Conservation (phyloP, 2,113 vertebrate genomes). For the Aegotheles bennettii region DNA sequence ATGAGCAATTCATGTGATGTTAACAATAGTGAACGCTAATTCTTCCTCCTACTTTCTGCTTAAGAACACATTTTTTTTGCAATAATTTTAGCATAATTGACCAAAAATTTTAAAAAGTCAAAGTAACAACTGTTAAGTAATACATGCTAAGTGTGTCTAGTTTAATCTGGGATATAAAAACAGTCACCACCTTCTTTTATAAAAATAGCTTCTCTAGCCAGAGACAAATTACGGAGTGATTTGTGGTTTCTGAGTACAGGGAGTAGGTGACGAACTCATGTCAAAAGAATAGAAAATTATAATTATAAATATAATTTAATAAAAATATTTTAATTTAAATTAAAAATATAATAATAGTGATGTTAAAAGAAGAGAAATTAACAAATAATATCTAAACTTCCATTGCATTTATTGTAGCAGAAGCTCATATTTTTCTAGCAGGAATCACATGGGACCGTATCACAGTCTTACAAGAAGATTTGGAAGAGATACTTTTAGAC, state of each 20-base stretch:
- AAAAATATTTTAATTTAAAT: neutral
- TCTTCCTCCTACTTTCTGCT: neutral
- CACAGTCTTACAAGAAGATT: neutral
- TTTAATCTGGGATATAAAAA: neutral
- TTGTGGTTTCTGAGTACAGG: neutral
- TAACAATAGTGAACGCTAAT: neutral
- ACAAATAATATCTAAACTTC: neutral
- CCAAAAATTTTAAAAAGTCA: neutral
- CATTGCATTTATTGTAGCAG: neutral
- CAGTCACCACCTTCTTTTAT: neutral
- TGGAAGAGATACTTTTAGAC: neutral
- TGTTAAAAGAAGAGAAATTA: neutral
- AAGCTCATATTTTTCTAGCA: neutral
- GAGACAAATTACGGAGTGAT: neutral
- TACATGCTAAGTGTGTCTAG: neutral
- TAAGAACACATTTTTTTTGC: neutral
- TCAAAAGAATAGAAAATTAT: neutral
- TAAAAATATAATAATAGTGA: neutral
- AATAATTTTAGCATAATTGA: neutral
- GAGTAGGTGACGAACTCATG: neutral
- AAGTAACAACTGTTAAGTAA: neutral
- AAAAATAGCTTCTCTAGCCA: neutral
- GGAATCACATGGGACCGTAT: neutral
- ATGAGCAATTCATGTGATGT: neutral
- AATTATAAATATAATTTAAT: neutral